Conservation (phyloP, 2,113 vertebrate species). For the Daboia siamensis region DNA sequence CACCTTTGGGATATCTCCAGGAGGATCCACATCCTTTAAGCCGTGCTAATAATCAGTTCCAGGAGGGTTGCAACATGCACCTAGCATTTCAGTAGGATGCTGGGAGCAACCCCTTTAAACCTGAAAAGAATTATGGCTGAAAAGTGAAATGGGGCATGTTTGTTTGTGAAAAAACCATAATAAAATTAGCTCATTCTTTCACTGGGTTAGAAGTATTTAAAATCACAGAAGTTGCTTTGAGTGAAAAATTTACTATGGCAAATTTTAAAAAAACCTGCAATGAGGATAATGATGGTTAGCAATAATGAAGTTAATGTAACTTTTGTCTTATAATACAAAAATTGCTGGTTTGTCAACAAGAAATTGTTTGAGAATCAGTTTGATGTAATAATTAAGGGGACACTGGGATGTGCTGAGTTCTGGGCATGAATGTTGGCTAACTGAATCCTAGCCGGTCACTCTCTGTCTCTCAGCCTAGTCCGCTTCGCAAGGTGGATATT, state of each 20-base stretch:
- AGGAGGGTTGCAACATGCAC: neutral
- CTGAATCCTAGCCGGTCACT: neutral
- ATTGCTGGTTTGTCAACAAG: neutral
- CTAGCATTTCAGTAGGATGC: neutral
- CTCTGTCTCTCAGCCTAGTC: neutral
- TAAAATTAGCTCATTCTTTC: neutral
- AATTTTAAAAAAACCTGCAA: neutral
- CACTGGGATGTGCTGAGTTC: neutral
- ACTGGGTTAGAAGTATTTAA: neutral
- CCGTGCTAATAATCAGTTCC: neutral
- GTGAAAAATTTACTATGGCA: neutral
- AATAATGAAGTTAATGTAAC: neutral
- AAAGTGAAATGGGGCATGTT: neutral
- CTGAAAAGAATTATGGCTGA: neutral
- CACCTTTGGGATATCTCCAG: neutral
- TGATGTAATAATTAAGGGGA: neutral
- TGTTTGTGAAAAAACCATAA: neutral
- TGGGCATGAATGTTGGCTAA: neutral
- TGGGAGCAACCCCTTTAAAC: neutral
- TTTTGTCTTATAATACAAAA: neutral
- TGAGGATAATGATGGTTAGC: neutral
- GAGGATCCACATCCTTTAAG: neutral
- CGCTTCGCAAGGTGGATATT: neutral
- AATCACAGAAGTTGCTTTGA: neutral
- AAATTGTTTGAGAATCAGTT: neutral